A percentile compares a stretch with the other conserved stretches of the same genome.
These are phyloP conservation scores for Holocentrus rufus DNA, from an alignment of 2,797 vertebrate species.

Conservation along the genomic window DNA sequence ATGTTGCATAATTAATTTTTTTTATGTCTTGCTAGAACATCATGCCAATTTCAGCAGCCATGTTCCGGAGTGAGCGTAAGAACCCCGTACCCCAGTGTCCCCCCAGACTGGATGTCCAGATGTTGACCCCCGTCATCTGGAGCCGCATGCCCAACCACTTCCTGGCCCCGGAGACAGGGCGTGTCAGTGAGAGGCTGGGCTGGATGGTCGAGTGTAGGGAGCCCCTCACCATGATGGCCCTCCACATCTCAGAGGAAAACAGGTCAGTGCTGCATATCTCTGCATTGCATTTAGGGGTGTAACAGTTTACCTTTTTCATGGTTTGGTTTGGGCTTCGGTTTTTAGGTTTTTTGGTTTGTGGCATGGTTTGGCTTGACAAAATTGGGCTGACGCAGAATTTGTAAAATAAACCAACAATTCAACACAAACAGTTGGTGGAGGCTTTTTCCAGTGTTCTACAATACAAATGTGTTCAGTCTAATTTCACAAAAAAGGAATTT, in stretches of 20 bases:
- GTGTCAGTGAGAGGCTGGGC: constrained; percentile 86
- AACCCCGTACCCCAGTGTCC: constrained; percentile 94
- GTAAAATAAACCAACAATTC: too few relatives aligned
- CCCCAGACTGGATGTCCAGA: constrained; percentile 87
- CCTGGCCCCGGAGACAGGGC: constrained; percentile 83
- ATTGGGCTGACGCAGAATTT: too few relatives aligned
- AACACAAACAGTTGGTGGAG: too few relatives aligned
- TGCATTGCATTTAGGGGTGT: not conserved
- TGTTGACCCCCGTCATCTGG: constrained; percentile 92
- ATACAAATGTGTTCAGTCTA: too few relatives aligned
- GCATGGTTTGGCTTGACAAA: too few relatives aligned
- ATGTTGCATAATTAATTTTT: not conserved
- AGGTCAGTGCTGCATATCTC: constrained; percentile 74
- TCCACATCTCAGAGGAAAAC: constrained; percentile 95
- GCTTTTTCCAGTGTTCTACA: too few relatives aligned
- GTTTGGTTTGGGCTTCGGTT: too few relatives aligned
- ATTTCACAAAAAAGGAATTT: too few relatives aligned
- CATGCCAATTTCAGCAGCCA: constrained; percentile 95
- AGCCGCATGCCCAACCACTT: constrained; percentile 95
- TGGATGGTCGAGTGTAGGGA: constrained; percentile 89
- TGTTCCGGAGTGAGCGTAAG: constrained; percentile 94
- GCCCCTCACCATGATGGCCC: constrained; percentile 93
- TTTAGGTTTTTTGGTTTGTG: too few relatives aligned
- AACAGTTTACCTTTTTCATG: too few relatives aligned
- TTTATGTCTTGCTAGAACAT: constrained; percentile 85